phyloP scores from a whole-genome alignment of 2,888 invertebrate genomes.

The Seladonia tumulorum region DNA sequence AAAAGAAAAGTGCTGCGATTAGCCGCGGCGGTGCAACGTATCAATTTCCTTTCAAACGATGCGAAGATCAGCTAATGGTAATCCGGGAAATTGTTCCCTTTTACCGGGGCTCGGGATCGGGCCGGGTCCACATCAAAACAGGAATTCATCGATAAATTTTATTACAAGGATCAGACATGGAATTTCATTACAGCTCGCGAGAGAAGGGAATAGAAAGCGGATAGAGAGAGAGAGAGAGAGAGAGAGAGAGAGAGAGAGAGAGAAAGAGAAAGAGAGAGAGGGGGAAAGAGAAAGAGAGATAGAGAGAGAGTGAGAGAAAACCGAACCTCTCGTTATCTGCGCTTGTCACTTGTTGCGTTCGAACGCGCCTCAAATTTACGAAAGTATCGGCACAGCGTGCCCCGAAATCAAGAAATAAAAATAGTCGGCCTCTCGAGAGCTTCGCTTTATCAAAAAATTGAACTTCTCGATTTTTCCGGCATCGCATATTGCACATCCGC shows the following conservation, averaged over 20 bases:
- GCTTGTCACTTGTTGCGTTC: constrained; percentile 42
- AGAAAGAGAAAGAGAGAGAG: background rate
- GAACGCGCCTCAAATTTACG: constrained; percentile 11
- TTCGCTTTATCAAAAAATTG: background rate
- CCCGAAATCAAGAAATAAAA: background rate
- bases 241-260: background rate
- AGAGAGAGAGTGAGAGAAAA: no score
- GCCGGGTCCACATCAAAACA: constrained; percentile 22
- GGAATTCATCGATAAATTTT: constrained; percentile 34
- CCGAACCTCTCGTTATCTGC: constrained; percentile 19
- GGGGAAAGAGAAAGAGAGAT: background rate
- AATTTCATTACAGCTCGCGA: constrained; percentile 43
- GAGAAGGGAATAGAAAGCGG: constrained; percentile 12
- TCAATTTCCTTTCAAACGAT: constrained; percentile 3
- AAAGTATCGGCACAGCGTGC: background rate
- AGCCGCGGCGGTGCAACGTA: background rate
- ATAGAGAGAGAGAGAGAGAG: background rate
- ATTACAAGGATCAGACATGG: constrained; percentile 37
- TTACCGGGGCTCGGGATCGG: background rate
- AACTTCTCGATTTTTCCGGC: background rate
- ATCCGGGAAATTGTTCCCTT: constrained; percentile 11
- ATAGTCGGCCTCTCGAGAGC: background rate
- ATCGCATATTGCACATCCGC: no score
- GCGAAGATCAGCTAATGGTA: constrained; percentile 1
- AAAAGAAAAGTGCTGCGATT: constrained; percentile 3